Evolutionary conservation across 1,140 invertebrate species (phyloP).

Genomic region (Dysdera silvatica): DNA sequence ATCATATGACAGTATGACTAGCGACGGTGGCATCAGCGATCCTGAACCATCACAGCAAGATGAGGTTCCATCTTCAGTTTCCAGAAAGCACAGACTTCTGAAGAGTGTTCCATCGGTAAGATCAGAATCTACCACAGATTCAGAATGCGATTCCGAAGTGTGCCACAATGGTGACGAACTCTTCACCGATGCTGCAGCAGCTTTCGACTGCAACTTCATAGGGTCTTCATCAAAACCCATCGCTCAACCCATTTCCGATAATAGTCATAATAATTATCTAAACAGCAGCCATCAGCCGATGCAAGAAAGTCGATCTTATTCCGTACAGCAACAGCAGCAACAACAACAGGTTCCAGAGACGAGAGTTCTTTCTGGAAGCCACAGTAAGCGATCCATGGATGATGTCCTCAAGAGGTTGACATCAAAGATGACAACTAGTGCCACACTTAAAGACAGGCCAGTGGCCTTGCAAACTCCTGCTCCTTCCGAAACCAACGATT

Average conservation of each 20-base stretch:
- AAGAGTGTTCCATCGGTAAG: slow-evolving; percentile 16
- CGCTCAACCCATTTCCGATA: neutral
- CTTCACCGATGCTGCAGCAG: neutral
- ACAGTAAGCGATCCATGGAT: slow-evolving; percentile 57
- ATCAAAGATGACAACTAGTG: slow-evolving; percentile 65
- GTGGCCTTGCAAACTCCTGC: too few species aligned
- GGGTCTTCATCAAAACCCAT: slow-evolving; percentile 9
- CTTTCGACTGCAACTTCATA: slow-evolving; percentile 17
- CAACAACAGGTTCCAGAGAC: neutral
- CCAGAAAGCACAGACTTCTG: slow-evolving; percentile 19
- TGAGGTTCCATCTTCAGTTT: neutral
- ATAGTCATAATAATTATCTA: too few species aligned
- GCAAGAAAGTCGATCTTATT: too few species aligned
- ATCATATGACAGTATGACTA: slow-evolving; percentile 26
- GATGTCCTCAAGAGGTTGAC: slow-evolving; percentile 71
- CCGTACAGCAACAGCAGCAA: slow-evolving; percentile 3
- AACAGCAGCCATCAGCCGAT: too few species aligned
- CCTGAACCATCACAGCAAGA: slow-evolving; percentile 4
- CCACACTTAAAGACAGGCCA: slow-evolving; percentile 41
- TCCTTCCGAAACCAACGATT: neutral
- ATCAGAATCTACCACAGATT: slow-evolving; percentile 20
- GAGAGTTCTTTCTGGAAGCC: neutral
- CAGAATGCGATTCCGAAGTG: slow-evolving; percentile 33
- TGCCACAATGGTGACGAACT: slow-evolving; percentile 33
- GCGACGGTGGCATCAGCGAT: neutral